Evolutionary conservation across 2,797 vertebrate species (phyloP).

Genomic region (Balearica regulorum): DNA sequence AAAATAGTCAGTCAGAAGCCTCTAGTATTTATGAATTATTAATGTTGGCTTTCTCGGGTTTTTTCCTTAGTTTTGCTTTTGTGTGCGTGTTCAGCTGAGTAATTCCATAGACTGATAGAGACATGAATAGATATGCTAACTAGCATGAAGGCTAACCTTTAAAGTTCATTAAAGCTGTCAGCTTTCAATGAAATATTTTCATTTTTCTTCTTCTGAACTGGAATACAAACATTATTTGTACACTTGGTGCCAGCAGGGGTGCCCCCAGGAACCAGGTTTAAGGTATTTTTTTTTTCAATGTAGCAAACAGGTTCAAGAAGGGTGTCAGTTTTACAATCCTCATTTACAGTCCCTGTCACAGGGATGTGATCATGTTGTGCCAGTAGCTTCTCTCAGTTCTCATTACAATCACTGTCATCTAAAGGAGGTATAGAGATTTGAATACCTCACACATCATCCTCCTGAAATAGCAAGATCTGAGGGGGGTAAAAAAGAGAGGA

Average conservation of each 20-base stretch:
- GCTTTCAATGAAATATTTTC: slow-evolving; percentile 75
- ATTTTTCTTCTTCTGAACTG: slow-evolving; percentile 56
- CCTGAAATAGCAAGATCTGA: not conserved
- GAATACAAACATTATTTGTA: slow-evolving; percentile 74
- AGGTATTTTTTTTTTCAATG: not conserved
- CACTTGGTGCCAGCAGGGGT: slow-evolving; percentile 48
- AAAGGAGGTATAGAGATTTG: not conserved
- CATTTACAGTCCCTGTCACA: slow-evolving; percentile 23
- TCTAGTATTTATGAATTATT: slow-evolving; percentile 76
- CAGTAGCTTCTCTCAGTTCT: slow-evolving; percentile 15
- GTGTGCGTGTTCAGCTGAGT: slow-evolving; percentile 69
- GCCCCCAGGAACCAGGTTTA: slow-evolving; percentile 24
- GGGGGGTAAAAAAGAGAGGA: not conserved
- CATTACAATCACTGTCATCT: slow-evolving; percentile 14
- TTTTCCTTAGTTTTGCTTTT: slow-evolving; percentile 70
- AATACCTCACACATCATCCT: not conserved
- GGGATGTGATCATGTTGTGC: slow-evolving; percentile 9
- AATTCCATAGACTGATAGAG: slow-evolving; percentile 75
- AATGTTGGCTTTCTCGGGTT: slow-evolving; percentile 62
- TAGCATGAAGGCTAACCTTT: slow-evolving; percentile 74
- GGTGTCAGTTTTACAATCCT: slow-evolving; percentile 34
- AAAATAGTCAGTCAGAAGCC: slow-evolving; percentile 63
- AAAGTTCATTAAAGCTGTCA: slow-evolving; percentile 75
- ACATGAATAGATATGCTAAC: slow-evolving; percentile 78
- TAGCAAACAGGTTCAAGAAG: slow-evolving; percentile 50